phyloP scores from a whole-genome alignment of 2,113 vertebrate species.

The Carassius gibelio region DNA sequence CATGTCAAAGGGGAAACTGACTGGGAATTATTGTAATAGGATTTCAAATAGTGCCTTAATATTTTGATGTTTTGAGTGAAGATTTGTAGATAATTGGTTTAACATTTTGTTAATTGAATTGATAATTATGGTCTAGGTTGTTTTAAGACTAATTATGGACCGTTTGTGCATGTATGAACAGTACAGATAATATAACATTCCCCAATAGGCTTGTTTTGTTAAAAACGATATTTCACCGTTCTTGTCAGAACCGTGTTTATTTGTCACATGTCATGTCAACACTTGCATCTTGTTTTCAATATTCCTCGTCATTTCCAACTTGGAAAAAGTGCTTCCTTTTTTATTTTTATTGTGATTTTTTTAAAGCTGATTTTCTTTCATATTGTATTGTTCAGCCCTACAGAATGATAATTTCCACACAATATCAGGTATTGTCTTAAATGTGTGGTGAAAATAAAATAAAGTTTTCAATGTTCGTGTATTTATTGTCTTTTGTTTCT shows the following conservation, averaged over 20 bases:
- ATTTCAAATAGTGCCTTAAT: slow-evolving; percentile 51
- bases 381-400: slow-evolving; percentile 12
- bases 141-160: slow-evolving; percentile 13
- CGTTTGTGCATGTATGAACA: slow-evolving; percentile 6
- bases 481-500: neutral
- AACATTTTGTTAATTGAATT: slow-evolving; percentile 34
- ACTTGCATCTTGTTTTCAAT: neutral
- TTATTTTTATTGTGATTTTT: slow-evolving; percentile 10
- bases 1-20: slow-evolving; percentile 25
- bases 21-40: neutral
- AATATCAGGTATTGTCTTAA: slow-evolving; percentile 19
- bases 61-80: slow-evolving; percentile 13
- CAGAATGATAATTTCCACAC: slow-evolving; percentile 7
- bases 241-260: slow-evolving; percentile 42
- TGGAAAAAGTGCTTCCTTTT: slow-evolving; percentile 1
- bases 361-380: slow-evolving; percentile 23
- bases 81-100: slow-evolving; percentile 40
- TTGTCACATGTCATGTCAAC: slow-evolving; percentile 21
- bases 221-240: neutral
- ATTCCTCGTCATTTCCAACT: neutral
- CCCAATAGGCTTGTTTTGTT: slow-evolving; percentile 22
- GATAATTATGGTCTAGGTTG: neutral
- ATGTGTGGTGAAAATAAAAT: slow-evolving; percentile 25
- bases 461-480: slow-evolving; percentile 20
- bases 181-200: slow-evolving; percentile 14